Conservation (phyloP, 1,140 invertebrate species). For the Drosophila paulistorum region DNA sequence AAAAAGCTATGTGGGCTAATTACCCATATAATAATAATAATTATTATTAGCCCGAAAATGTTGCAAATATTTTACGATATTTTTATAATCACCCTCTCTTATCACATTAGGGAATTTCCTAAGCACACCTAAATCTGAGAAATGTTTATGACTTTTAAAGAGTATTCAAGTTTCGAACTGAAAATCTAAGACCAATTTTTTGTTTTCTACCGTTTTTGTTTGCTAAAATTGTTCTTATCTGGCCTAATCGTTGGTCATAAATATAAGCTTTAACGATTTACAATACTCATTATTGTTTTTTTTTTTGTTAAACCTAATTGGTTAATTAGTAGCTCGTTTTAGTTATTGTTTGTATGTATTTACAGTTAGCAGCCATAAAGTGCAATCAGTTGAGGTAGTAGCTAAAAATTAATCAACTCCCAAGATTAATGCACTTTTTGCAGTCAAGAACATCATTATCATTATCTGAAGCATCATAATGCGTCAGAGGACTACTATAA, state of each 20-base stretch:
- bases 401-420: not conserved
- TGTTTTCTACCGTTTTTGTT: not conserved
- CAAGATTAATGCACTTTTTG: too few relatives aligned
- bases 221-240: constrained; percentile 5
- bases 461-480: not conserved
- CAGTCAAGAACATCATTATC: not conserved
- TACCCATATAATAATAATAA: too few relatives aligned
- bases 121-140: too few relatives aligned
- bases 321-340: constrained; percentile 37
- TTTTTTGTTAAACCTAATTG: constrained; percentile 24
- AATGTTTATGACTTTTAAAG: not conserved
- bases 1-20: too few relatives aligned
- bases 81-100: too few relatives aligned
- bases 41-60: too few relatives aligned
- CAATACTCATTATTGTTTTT: not conserved
- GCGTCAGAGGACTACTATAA: constrained; percentile 3
- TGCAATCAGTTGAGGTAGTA: constrained; percentile 1
- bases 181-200: too few relatives aligned
- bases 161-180: not conserved
- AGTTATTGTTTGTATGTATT: constrained; percentile 30
- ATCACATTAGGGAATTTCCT: too few relatives aligned
- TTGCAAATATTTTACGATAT: too few relatives aligned
- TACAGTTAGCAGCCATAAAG: constrained; percentile 1
- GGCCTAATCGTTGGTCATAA: constrained; percentile 13
- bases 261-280: constrained; percentile 19